phyloP scores from a whole-genome alignment of 2,797 vertebrate genomes.

The Coendou prehensilis region DNA sequence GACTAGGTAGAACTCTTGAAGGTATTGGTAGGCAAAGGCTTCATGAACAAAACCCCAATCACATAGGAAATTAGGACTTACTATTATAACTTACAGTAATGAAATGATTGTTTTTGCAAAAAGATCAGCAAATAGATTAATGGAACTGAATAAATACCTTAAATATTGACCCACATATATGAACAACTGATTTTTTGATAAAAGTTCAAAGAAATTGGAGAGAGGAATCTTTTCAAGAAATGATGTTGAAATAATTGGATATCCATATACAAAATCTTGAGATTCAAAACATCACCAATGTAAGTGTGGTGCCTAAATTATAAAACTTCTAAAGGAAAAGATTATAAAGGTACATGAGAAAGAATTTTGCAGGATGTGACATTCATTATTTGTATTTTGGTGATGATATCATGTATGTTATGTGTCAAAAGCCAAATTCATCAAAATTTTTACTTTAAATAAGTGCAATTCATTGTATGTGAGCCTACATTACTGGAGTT shows the following conservation, averaged over 20 bases:
- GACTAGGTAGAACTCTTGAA: too few species aligned
- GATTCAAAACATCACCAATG: not conserved
- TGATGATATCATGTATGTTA: not conserved
- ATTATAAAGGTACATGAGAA: not conserved
- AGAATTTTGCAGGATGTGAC: not conserved
- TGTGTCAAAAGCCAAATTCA: not conserved
- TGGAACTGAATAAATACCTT: not conserved
- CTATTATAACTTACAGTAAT: not conserved
- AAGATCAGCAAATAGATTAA: not conserved
- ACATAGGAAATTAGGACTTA: not conserved
- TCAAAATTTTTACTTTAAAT: not conserved
- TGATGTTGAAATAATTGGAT: not conserved
- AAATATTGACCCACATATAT: not conserved
- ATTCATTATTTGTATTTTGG: not conserved
- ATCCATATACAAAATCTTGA: not conserved
- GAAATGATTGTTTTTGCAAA: not conserved
- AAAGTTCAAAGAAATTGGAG: not conserved
- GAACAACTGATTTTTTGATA: not conserved
- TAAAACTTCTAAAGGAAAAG: not conserved
- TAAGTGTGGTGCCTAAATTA: not conserved
- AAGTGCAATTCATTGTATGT: not conserved
- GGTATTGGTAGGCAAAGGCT: too few species aligned
- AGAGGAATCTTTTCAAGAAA: not conserved
- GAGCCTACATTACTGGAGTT: not conserved
- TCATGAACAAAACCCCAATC: too few species aligned